Conservation (phyloP, 2,888 invertebrate genomes). For the Drosophila picticornis region DNA sequence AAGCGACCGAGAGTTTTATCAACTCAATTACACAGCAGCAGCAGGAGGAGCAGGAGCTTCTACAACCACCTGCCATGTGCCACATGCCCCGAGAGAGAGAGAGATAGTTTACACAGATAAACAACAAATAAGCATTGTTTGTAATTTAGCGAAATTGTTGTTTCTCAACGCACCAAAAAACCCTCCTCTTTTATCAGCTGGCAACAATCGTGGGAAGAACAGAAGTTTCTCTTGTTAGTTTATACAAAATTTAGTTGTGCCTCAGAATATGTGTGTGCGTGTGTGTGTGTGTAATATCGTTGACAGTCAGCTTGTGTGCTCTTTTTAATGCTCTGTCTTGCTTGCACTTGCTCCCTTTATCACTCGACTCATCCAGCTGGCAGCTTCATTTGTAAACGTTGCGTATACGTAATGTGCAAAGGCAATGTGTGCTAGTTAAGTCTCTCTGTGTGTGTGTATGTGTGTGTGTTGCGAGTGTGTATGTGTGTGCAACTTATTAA, state of each 20-base stretch:
- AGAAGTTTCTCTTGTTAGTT: slow-evolving; percentile 61
- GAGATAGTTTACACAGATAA: slow-evolving; percentile 73
- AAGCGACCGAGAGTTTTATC: slow-evolving; percentile 68
- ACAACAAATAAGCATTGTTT: slow-evolving; percentile 81
- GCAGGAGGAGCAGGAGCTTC: slow-evolving; percentile 3
- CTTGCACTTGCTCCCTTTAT: slow-evolving; percentile 52
- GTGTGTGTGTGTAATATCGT: slow-evolving; percentile 24
- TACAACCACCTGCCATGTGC: slow-evolving; percentile 26
- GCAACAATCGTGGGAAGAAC: slow-evolving; percentile 56
- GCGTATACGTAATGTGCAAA: slow-evolving; percentile 67
- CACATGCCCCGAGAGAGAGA: slow-evolving; percentile 40
- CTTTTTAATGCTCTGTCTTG: slow-evolving; percentile 16
- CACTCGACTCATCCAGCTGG: slow-evolving; percentile 39
- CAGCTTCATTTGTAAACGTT: slow-evolving; percentile 71
- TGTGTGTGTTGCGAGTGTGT: slow-evolving; percentile 23
- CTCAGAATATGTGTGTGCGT: neutral
- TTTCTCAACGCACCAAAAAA: neutral
- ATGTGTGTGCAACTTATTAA: slow-evolving; percentile 53
- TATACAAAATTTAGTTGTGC: slow-evolving; percentile 23
- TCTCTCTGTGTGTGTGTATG: slow-evolving; percentile 20
- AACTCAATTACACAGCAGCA: slow-evolving; percentile 71
- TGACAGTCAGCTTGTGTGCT: slow-evolving; percentile 47
- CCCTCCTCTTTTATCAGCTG: slow-evolving; percentile 59
- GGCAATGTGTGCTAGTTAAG: slow-evolving; percentile 46
- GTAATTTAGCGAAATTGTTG: slow-evolving; percentile 77